A percentile compares a stretch with the other conserved stretches of the same genome.
Conservation (phyloP, 2,113 vertebrate genomes). For the Scolopax mira region DNA sequence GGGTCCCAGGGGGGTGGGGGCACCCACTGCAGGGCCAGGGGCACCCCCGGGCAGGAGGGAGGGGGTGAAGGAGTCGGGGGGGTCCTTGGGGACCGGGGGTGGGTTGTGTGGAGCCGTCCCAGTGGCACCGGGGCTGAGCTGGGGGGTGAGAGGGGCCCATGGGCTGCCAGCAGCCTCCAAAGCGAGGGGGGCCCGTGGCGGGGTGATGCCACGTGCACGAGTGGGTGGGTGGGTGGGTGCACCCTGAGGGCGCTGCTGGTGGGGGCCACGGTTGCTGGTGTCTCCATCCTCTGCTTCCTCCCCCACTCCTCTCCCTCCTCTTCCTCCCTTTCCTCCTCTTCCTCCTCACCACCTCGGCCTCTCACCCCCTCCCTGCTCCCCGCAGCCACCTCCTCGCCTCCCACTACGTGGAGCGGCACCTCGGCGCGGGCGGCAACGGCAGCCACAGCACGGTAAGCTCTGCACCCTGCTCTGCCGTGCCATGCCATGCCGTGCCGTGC, state of each 20-base stretch:
- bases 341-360: background rate
- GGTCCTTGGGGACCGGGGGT: background rate
- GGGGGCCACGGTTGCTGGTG: background rate
- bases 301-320: too few relatives aligned
- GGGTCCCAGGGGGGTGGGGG: background rate
- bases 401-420: conserved; percentile 84
- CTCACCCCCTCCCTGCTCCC: background rate
- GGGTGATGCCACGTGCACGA: rapidly evolving
- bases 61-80: background rate
- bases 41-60: background rate
- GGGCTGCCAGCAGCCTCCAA: background rate
- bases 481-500: rapidly evolving
- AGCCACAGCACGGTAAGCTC: conserved; percentile 80
- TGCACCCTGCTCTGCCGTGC: rapidly evolving
- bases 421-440: conserved; percentile 74
- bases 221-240: background rate
- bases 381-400: conserved; percentile 89
- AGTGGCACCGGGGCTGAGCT: background rate
- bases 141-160: background rate
- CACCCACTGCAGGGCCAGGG: background rate
- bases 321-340: background rate
- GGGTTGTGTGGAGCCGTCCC: background rate
- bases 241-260: background rate
- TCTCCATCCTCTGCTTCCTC: background rate
- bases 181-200: rapidly evolving